Percentiles rank a stretch among this genome's conserved stretches.
These are phyloP conservation scores for Trypoxylon attenuatum DNA, from an alignment of 2,888 invertebrate species.

Conservation along the genomic window DNA sequence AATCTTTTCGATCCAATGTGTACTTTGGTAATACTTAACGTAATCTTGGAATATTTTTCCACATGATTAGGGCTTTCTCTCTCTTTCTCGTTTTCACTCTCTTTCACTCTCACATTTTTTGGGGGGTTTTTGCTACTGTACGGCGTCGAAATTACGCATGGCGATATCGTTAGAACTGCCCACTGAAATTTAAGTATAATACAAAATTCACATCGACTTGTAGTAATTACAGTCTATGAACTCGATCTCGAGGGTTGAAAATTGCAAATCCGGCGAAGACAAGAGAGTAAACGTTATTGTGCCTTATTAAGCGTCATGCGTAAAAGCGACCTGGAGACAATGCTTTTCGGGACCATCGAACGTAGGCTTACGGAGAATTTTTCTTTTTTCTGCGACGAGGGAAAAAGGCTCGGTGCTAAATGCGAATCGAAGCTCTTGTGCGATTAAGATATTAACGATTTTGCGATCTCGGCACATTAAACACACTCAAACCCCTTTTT, in stretches of 20 bases:
- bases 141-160: slow-evolving; percentile 14
- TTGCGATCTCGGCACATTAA: slow-evolving; percentile 7
- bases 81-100: no score
- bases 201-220: slow-evolving; percentile 57
- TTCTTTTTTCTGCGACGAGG: not conserved
- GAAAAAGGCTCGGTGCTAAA: not conserved
- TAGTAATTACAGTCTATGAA: slow-evolving; percentile 29
- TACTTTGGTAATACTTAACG: no score
- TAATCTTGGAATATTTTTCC: no score
- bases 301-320: slow-evolving; percentile 32
- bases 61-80: no score
- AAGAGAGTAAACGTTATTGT: slow-evolving; percentile 32
- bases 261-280: slow-evolving; percentile 29
- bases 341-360: no score
- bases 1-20: no score
- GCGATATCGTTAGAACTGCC: slow-evolving; percentile 65
- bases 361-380: no score
- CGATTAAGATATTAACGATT: slow-evolving; percentile 34
- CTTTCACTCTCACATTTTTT: no score
- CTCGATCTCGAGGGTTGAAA: slow-evolving; percentile 24
- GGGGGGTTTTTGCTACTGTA: slow-evolving; percentile 13
- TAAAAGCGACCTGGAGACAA: slow-evolving; percentile 13
- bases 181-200: slow-evolving; percentile 55
- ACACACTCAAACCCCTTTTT: not conserved
- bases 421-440: slow-evolving; percentile 23